Conservation (phyloP, 2,113 vertebrate species). For the Rutilus rutilus region DNA sequence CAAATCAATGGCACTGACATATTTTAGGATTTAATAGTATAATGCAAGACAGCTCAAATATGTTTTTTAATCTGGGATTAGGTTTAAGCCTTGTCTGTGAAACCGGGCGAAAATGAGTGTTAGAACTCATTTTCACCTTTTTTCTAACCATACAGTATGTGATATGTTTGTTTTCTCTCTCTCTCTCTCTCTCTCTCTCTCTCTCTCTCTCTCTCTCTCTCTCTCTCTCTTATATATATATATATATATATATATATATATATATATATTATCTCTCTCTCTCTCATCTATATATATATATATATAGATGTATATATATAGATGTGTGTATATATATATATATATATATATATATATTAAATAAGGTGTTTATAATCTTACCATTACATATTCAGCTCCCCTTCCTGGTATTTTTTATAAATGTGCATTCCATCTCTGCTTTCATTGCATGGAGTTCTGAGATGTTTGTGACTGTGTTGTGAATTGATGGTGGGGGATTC, state of each 20-base stretch:
- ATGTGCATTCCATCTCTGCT: no score
- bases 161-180: background rate
- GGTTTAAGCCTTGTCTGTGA: no score
- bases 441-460: background rate
- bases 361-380: background rate
- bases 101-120: background rate
- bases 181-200: no score
- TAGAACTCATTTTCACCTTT: conserved; percentile 12
- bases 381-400: background rate
- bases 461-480: conserved; percentile 35
- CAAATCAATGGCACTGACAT: no score
- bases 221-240: background rate
- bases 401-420: background rate
- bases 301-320: background rate
- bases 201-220: no score
- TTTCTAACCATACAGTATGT: background rate
- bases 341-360: no score
- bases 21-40: no score
- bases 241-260: background rate
- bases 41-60: no score
- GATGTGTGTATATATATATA: background rate
- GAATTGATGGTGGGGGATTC: conserved; percentile 2
- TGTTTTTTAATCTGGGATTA: no score
- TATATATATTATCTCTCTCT: background rate
- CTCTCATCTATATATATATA: background rate